Evolutionary conservation across 2,888 invertebrate genomes (phyloP), one percentile per base, ranked within the genome.

Genomic region (Aporophyla lueneburgensis): DNA sequence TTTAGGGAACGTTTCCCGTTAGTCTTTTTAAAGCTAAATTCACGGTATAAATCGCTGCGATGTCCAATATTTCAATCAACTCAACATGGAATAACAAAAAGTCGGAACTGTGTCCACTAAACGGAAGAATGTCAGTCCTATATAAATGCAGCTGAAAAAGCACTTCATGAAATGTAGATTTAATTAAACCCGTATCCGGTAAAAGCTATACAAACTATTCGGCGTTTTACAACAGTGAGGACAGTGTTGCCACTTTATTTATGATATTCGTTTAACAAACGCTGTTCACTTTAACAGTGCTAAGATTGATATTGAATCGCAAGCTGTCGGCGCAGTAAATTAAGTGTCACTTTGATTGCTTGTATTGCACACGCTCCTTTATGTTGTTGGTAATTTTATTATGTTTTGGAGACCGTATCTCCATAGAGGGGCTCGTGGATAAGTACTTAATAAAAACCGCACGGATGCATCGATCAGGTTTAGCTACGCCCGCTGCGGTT

Each of bases 161-260:
- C 82, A 72, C 53, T 81, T 54, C 40, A 40, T 71, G 61, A 73
- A 73, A 78, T 49, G 83, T 78, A 79, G 86, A 82, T 76, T 86
- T 82, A 73, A 87, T 85, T 85, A 73, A 87, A 75, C 12, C 59
- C 61, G 62, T 59, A 73, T 76, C 72, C 76, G 40, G 74, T 40
- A 62, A 67, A 33, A 67, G 67, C 70, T 51, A 71, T 76, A 76
- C 85, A 81, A 76, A 76, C 46, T 59, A 56, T 74, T 80, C 53
- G 53, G 43, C 56, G 71, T 27, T 81, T 74, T 43, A 62, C 49
- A 69, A 53, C 27, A 33, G 62, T 56, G 81, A 65, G 66, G 76
- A 65, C 85, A 58, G 49, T 71, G 56, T 49, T 70, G 73, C 27
- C 69, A 83, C 49, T 83, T 84, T 69, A 71, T 83, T 85, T 82